These are phyloP conservation scores for Calycopis cecrops DNA, from an alignment of 1,140 invertebrate genomes.

Conservation along the genomic window DNA sequence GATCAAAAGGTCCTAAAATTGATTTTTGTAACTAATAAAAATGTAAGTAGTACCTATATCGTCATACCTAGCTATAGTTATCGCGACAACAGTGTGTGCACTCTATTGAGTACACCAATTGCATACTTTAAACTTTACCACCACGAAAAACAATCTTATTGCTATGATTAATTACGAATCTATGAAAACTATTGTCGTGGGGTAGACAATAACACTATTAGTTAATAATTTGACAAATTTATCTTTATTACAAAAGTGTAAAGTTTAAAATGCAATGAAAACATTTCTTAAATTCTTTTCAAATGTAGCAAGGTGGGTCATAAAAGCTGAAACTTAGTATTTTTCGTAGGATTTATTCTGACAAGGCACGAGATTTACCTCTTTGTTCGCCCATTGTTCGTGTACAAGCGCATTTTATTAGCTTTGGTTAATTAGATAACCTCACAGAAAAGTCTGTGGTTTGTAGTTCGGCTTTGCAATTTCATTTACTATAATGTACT, in stretches of 20 bases:
- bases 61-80: too few relatives aligned
- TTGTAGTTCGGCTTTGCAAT: not conserved
- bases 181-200: conserved; percentile 48
- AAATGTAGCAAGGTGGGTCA: conserved; percentile 24
- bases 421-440: conserved; percentile 19
- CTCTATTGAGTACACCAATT: too few relatives aligned
- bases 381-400: conserved; percentile 52
- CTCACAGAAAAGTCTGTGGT: not conserved
- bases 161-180: conserved; percentile 46
- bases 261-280: conserved; percentile 12
- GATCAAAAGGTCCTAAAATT: too few relatives aligned
- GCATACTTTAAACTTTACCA: too few relatives aligned
- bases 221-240: not conserved
- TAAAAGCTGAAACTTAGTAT: conserved; percentile 59
- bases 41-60: too few relatives aligned
- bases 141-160: conserved; percentile 16
- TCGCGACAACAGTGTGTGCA: too few relatives aligned
- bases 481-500: not conserved
- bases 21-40: too few relatives aligned
- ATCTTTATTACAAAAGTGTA: not conserved
- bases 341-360: conserved; percentile 59
- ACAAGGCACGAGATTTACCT: conserved; percentile 61
- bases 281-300: conserved; percentile 6
- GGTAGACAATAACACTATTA: not conserved
- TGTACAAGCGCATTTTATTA: conserved; percentile 42